Evolutionary conservation across 2,797 vertebrate genomes (phyloP).

Genomic region (Coregonus sp.): DNA sequence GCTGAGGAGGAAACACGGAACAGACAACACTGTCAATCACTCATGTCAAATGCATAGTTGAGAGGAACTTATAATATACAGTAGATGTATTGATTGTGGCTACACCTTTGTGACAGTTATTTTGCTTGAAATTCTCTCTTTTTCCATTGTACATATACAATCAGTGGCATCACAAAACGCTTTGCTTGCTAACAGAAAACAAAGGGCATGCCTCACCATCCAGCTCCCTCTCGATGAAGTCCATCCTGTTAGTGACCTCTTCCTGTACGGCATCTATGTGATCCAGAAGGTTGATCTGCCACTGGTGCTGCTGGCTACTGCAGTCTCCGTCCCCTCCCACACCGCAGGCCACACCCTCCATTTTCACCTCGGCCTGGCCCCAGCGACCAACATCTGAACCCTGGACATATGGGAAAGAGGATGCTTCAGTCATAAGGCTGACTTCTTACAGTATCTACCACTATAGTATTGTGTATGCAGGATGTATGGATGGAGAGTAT

Average conservation of each 20-base stretch:
- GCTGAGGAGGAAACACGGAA: conserved; percentile 67
- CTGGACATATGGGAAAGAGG: conserved; percentile 38
- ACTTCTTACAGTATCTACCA: no score
- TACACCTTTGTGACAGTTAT: no score
- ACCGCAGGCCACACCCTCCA: conserved; percentile 29
- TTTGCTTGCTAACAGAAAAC: neutral
- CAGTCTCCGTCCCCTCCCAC: conserved; percentile 43
- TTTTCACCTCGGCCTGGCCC: conserved; percentile 56
- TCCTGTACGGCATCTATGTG: conserved; percentile 93
- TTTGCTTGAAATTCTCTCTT: no score
- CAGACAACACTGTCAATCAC: neutral
- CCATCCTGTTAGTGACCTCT: conserved; percentile 93
- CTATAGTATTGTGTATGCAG: no score
- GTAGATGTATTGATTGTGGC: no score
- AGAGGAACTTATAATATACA: no score
- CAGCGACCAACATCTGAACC: conserved; percentile 37
- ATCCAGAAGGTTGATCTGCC: conserved; percentile 91
- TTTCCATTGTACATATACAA: no score
- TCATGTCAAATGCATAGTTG: neutral
- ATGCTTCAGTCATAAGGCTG: neutral
- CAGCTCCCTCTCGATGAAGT: conserved; percentile 94
- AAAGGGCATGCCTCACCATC: conserved; percentile 78
- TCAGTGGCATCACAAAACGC: neutral
- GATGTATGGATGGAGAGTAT: no score
- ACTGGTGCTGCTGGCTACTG: conserved; percentile 80